Evolutionary conservation across 2,888 invertebrate genomes (phyloP).

Genomic region (Melinaea marsaeus): DNA sequence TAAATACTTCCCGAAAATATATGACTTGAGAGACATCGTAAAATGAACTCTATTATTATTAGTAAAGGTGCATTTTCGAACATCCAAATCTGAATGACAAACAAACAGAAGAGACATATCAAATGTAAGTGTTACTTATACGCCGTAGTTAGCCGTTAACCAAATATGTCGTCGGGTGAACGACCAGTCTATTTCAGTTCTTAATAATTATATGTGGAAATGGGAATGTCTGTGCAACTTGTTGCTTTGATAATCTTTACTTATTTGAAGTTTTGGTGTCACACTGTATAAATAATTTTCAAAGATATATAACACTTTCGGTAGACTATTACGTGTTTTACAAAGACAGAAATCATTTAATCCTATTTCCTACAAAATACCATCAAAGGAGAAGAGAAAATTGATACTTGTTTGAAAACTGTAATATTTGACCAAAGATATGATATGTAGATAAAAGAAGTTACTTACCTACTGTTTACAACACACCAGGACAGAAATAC

Average conservation of each 20-base stretch:
- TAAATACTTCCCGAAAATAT: slow-evolving; percentile 5
- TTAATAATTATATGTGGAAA: slow-evolving; percentile 37
- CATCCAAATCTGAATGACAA: background rate
- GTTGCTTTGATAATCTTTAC: slow-evolving; percentile 4
- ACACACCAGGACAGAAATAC: no score
- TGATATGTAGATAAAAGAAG: no score
- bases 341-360: no score
- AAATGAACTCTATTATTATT: background rate
- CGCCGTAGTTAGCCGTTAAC: slow-evolving; percentile 28
- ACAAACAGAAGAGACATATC: slow-evolving; percentile 13
- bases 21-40: background rate
- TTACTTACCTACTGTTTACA: no score
- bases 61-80: background rate
- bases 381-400: no score
- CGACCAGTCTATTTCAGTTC: slow-evolving; percentile 41
- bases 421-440: no score
- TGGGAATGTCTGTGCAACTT: slow-evolving; percentile 29
- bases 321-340: no score
- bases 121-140: slow-evolving; percentile 28
- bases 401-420: no score
- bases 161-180: slow-evolving; percentile 43
- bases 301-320: no score
- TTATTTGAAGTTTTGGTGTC: background rate
- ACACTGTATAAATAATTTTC: no score
- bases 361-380: no score